These are phyloP conservation scores for Bombus pascuorum DNA, from an alignment of 1,140 invertebrate species.

Conservation along the genomic window DNA sequence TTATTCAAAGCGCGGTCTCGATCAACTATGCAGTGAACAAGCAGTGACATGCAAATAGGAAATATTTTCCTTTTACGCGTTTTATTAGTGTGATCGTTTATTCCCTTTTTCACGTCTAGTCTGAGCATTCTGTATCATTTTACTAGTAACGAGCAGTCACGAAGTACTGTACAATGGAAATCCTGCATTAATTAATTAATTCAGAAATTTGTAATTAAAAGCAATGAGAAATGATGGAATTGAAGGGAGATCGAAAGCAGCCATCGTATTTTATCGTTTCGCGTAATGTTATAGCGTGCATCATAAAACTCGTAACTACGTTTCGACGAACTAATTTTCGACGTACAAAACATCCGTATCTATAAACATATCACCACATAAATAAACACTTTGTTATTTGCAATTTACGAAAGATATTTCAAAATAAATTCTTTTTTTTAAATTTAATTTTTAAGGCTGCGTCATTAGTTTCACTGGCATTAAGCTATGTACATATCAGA, in stretches of 20 bases:
- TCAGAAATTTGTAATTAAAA: constrained; percentile 20
- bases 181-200: constrained; percentile 5
- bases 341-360: background rate
- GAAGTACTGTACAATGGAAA: background rate
- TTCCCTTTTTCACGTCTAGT: background rate
- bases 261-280: constrained; percentile 1
- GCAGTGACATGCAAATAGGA: background rate
- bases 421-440: background rate
- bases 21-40: background rate
- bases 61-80: background rate
- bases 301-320: background rate
- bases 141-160: background rate
- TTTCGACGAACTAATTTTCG: background rate
- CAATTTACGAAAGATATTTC: background rate
- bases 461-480: no score
- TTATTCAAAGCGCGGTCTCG: background rate
- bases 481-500: no score
- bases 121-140: background rate
- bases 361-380: background rate
- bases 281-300: background rate
- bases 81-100: background rate
- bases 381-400: background rate
- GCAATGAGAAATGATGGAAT: constrained; percentile 10
- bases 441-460: no score
- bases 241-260: background rate